Conservation (phyloP, 2,888 invertebrate species). For the Euzetes globulus region DNA sequence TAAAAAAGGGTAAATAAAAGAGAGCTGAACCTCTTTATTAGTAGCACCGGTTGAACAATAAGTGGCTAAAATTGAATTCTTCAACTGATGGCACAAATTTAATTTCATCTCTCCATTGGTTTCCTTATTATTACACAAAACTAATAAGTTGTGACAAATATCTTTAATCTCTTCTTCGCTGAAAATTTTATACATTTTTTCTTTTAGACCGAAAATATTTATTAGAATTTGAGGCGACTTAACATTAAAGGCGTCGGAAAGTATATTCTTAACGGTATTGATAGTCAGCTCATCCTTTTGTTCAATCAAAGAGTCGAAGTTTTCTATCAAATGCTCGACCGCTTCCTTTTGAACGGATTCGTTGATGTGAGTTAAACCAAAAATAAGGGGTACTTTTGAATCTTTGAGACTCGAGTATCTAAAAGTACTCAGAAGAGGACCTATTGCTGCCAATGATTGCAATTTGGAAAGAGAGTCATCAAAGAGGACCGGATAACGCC, state of each 20-base stretch:
- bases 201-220: conserved; percentile 3
- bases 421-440: not conserved
- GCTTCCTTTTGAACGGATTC: conserved; percentile 4
- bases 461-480: not conserved
- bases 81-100: not conserved
- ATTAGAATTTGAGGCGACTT: conserved; percentile 14
- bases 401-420: conserved; percentile 2
- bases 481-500: conserved; percentile 25
- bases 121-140: not conserved
- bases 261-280: not conserved
- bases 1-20: not conserved
- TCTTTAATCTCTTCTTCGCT: conserved; percentile 10
- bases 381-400: conserved; percentile 17
- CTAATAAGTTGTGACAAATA: conserved; percentile 14
- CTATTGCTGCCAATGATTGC: not conserved
- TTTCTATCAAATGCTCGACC: conserved; percentile 19
- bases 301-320: conserved; percentile 1
- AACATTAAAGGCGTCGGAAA: not conserved
- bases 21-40: not conserved
- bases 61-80: conserved; percentile 13
- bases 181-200: conserved; percentile 24
- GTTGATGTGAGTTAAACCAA: conserved; percentile 23
- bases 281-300: conserved; percentile 9
- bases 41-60: not conserved
- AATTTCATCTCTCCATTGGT: too few relatives aligned